Conservation (phyloP, 2,113 vertebrate genomes). For the Tetrax tetrax region DNA sequence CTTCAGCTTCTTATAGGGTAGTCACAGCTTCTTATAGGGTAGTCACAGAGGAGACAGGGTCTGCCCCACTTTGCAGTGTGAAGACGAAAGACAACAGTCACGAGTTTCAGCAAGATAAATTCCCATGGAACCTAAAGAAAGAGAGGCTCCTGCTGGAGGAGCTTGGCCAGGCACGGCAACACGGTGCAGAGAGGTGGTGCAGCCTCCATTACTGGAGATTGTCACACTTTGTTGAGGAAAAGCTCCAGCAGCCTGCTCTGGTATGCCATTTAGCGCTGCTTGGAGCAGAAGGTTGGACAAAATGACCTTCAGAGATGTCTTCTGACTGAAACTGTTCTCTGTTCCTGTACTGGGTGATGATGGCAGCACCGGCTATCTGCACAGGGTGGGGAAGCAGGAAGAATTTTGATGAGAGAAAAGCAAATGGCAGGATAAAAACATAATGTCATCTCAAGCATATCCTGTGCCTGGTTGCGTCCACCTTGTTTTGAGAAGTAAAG, state of each 20-base stretch:
- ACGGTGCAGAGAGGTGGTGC: not conserved
- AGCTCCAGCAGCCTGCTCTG: not conserved
- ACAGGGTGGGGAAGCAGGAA: not conserved
- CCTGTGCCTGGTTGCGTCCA: not conserved
- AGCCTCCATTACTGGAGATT: not conserved
- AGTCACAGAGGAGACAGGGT: not conserved
- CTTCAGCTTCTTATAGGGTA: not conserved
- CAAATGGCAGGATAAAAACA: not conserved
- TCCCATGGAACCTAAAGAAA: not conserved
- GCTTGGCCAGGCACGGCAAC: not conserved
- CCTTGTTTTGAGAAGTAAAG: not conserved
- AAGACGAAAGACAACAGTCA: not conserved
- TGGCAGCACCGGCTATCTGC: not conserved
- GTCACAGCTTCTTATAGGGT: not conserved
- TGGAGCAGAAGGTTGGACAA: not conserved
- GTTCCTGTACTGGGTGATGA: not conserved
- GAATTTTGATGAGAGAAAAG: slow-evolving; percentile 14
- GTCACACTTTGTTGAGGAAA: not conserved
- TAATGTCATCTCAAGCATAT: not conserved
- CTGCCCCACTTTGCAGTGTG: not conserved
- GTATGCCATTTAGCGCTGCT: not conserved
- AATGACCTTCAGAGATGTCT: not conserved
- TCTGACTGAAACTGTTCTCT: not conserved
- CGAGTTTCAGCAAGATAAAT: not conserved
- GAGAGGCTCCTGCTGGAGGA: not conserved